Evolutionary conservation across 2,797 vertebrate genomes (phyloP), one percentile per base, ranked within the genome.

Genomic region (Eupleurogrammus muticus): DNA sequence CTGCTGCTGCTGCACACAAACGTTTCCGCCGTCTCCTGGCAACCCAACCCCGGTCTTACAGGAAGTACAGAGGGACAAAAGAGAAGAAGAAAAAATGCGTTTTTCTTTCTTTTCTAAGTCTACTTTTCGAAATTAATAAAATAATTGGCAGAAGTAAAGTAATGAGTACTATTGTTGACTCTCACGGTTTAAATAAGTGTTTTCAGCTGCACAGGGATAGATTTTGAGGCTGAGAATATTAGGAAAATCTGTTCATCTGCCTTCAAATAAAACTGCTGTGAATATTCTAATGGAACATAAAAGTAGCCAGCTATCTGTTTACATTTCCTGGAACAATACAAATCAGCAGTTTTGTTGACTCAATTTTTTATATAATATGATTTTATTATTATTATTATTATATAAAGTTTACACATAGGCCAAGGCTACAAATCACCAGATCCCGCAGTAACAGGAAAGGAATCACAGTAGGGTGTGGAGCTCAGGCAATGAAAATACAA

Each of bases 11-110:
- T 69, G 77, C 56, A 47, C 55, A 47, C 38, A 52, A 81, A 90
- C 89, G 67, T 50, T 80, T 83, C 80, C 84, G 79, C 20, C 73
- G 92, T 94, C 56, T 91, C 94, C 84, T 84, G 89, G 95, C 92
- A 89, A 96, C 95, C 67, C 84, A 82, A 89, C 89, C 90, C 91
- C 82, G 61, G 54, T 2, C 13, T 84, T 90, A 91, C 66, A 53
- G 88, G 84, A 87, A 66, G 63, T 79, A 5, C 13, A 17, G 80
- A 80, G 76, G 88, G 87, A 82, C 92, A 93, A 89, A 87, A 40
- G 3, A 47, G 12, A 9, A 23, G 24, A 56, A 24, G 2, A 3
- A 4, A 12, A 28, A 53, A 34, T 13, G 28, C 6, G 28, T 17
- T 7, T 17, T 17, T 42, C 16, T 42, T 16, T 16, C 13, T 38